Percentiles rank a stretch among this genome's conserved stretches.
phyloP scores from a whole-genome alignment of 2,888 invertebrate genomes.

The Troides oblongomaculatus region DNA sequence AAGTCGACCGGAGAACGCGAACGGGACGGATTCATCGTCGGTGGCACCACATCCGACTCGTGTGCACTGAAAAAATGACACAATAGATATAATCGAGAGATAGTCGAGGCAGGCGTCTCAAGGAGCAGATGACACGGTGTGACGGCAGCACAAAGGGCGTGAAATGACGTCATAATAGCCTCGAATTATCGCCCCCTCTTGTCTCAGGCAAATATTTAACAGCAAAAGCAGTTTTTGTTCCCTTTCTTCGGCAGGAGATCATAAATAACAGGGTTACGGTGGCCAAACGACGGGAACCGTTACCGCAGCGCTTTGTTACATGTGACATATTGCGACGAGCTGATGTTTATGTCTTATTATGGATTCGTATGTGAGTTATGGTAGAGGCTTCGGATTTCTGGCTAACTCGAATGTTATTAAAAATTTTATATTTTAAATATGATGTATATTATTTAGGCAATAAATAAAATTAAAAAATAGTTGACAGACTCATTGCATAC shows the following conservation, averaged over 20 bases:
- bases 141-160: constrained; percentile 78
- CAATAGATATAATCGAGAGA: constrained; percentile 79
- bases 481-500: too few relatives aligned
- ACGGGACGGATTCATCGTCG: constrained; percentile 76
- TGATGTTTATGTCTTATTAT: constrained; percentile 79
- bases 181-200: constrained; percentile 80
- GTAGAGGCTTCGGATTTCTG: constrained; percentile 44
- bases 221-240: constrained; percentile 72
- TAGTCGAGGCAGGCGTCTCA: constrained; percentile 77
- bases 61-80: constrained; percentile 73
- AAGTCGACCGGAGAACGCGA: constrained; percentile 69
- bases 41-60: constrained; percentile 74
- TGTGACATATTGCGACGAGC: constrained; percentile 73
- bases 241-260: constrained; percentile 70
- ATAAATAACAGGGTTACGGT: constrained; percentile 74
- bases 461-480: too few relatives aligned
- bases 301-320: constrained; percentile 73
- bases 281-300: constrained; percentile 76
- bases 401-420: constrained; percentile 42
- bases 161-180: constrained; percentile 80
- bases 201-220: constrained; percentile 80
- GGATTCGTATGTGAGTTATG: constrained; percentile 57
- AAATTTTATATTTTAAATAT: background rate
- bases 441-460: too few relatives aligned
- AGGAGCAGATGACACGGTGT: constrained; percentile 78